Percentiles rank a stretch among this genome's conserved stretches.
Evolutionary conservation across 2,113 vertebrate species (phyloP).

Genomic region (Hydropotes inermis): DNA sequence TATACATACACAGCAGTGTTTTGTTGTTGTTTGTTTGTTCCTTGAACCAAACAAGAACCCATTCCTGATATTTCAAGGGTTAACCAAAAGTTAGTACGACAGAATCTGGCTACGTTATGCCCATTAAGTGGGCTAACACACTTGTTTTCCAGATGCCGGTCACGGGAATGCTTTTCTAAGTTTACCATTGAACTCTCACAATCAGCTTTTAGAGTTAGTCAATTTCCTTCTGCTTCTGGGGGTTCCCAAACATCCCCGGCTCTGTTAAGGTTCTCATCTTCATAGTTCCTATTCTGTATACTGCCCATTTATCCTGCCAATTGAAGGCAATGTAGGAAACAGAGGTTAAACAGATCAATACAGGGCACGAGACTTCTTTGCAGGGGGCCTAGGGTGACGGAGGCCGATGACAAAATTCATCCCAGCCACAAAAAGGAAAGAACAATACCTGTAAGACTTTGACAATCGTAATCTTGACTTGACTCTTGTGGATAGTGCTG

Average conservation of each 20-base stretch:
- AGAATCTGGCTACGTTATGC: background rate
- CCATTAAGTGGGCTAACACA: background rate
- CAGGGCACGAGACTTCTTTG: background rate
- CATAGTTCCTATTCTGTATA: background rate
- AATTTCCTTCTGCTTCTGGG: constrained; percentile 1
- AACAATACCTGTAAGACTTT: constrained; percentile 89
- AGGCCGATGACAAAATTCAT: background rate
- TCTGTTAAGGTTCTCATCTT: background rate
- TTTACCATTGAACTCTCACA: background rate
- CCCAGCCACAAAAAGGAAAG: background rate
- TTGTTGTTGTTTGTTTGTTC: background rate
- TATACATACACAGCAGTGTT: background rate
- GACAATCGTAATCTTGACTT: constrained; percentile 84
- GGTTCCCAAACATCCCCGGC: background rate
- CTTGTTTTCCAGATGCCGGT: background rate
- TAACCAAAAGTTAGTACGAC: background rate
- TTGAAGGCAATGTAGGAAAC: background rate
- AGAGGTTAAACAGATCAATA: background rate
- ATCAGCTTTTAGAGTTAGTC: background rate
- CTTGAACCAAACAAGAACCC: background rate
- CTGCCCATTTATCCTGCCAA: background rate
- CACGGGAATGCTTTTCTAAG: background rate
- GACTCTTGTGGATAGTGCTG: constrained; percentile 77
- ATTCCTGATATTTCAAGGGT: background rate
- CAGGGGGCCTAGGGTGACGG: background rate